Conservation (phyloP, 23 tunicate genomes). For the Corella eumyota region DNA sequence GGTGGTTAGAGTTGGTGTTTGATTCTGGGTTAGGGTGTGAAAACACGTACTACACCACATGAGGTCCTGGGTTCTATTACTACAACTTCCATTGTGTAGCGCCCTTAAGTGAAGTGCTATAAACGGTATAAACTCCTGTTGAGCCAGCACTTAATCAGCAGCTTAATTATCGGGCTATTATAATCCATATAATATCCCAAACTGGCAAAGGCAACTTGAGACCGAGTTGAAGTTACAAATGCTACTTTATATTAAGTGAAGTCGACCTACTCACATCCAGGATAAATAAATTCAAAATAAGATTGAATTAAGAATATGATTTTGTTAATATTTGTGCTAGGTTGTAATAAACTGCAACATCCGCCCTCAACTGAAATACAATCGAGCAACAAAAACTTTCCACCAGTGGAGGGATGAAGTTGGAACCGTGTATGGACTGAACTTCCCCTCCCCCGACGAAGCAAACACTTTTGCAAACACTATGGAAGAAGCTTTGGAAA, state of each 20-base stretch:
- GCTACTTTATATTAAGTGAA: no score
- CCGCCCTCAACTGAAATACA: slow-evolving; percentile 64
- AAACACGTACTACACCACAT: no score
- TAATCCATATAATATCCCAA: no score
- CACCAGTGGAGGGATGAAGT: slow-evolving; percentile 96
- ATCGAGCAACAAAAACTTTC: slow-evolving; percentile 81
- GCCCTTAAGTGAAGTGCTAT: no score
- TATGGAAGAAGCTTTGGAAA: slow-evolving; percentile 41
- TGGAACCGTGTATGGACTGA: slow-evolving; percentile 76
- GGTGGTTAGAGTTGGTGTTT: neutral
- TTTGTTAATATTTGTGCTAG: slow-evolving; percentile 7
- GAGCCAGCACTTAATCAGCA: no score
- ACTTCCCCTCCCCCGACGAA: slow-evolving; percentile 61
- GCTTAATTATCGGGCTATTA: no score
- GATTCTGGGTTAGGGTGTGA: neutral
- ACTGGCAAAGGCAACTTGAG: no score
- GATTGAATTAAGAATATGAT: neutral
- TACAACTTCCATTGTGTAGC: no score
- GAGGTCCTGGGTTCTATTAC: no score
- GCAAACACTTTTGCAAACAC: slow-evolving; percentile 49
- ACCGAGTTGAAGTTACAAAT: no score
- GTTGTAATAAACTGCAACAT: slow-evolving; percentile 93
- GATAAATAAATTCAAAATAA: neutral
- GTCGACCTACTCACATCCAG: slow-evolving; percentile 6
- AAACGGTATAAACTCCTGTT: no score